A percentile compares a stretch with the other conserved stretches of the same genome.
phyloP scores from a whole-genome alignment of 2,888 invertebrate species.

The Mesochorus sp. region DNA sequence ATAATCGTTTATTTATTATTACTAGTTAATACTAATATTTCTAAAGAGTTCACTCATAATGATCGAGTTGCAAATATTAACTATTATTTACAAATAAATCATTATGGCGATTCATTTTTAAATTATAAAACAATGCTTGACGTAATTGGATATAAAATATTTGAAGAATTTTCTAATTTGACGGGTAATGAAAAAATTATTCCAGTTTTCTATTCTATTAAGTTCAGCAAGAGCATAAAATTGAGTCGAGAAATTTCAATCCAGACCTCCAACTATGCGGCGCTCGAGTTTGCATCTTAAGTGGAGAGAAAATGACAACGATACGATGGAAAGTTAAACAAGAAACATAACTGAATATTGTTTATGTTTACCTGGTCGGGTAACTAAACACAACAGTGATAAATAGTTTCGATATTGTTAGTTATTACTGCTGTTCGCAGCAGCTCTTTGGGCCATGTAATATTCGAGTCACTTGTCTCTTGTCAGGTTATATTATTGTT shows the following conservation, averaged over 20 bases:
- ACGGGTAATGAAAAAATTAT: background rate
- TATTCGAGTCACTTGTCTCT: constrained; percentile 27
- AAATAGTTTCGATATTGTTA: constrained; percentile 4
- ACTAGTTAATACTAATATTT: too few relatives aligned
- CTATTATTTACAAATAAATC: too few relatives aligned
- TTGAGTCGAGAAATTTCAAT: constrained; percentile 32
- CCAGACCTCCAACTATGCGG: background rate
- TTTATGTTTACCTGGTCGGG: background rate
- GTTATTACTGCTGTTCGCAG: background rate
- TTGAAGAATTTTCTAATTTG: too few relatives aligned
- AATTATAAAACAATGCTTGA: too few relatives aligned
- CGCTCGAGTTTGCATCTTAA: background rate
- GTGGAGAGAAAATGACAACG: constrained; percentile 1
- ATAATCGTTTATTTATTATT: too few relatives aligned
- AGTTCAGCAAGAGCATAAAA: background rate
- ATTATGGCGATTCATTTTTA: too few relatives aligned
- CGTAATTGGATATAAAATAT: too few relatives aligned
- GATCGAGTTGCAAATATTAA: too few relatives aligned
- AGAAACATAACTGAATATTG: background rate
- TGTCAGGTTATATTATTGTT: constrained; percentile 36
- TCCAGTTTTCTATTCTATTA: background rate
- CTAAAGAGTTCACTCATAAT: too few relatives aligned
- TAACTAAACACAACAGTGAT: constrained; percentile 11
- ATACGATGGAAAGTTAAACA: background rate
- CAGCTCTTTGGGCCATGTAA: constrained; percentile 2